These are phyloP conservation scores for Tyrophagus putrescentiae DNA, from an alignment of 1,140 invertebrate species.

Conservation along the genomic window DNA sequence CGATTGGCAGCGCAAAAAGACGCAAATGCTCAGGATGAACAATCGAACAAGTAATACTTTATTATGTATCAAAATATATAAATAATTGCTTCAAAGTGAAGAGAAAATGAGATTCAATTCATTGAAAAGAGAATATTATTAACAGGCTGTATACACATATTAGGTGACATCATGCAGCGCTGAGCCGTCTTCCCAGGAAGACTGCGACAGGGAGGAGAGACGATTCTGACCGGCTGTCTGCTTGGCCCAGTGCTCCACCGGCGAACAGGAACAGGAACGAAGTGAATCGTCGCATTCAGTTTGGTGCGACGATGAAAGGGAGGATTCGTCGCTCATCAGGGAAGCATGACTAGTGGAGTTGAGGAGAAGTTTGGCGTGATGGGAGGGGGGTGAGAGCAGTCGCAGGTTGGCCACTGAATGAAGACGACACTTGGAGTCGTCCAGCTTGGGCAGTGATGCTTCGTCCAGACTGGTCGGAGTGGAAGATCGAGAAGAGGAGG, in stretches of 20 bases:
- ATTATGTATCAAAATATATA: too few relatives aligned
- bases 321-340: conserved; percentile 12
- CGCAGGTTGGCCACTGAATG: neutral
- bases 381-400: neutral
- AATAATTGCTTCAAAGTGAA: too few relatives aligned
- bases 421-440: neutral
- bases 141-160: too few relatives aligned
- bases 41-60: too few relatives aligned
- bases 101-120: too few relatives aligned
- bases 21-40: too few relatives aligned
- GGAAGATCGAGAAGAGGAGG: neutral
- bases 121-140: too few relatives aligned
- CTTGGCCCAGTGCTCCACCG: conserved; percentile 15
- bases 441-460: neutral
- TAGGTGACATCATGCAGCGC: neutral
- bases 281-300: neutral
- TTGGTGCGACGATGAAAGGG: neutral
- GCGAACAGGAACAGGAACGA: conserved; percentile 16
- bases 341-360: conserved; percentile 9
- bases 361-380: neutral
- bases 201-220: conserved; percentile 11
- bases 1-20: too few relatives aligned
- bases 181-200: conserved; percentile 15
- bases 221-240: conserved; percentile 8
- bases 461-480: neutral